Conservation (phyloP, 2,888 invertebrate genomes). For the Apamea crenata region DNA sequence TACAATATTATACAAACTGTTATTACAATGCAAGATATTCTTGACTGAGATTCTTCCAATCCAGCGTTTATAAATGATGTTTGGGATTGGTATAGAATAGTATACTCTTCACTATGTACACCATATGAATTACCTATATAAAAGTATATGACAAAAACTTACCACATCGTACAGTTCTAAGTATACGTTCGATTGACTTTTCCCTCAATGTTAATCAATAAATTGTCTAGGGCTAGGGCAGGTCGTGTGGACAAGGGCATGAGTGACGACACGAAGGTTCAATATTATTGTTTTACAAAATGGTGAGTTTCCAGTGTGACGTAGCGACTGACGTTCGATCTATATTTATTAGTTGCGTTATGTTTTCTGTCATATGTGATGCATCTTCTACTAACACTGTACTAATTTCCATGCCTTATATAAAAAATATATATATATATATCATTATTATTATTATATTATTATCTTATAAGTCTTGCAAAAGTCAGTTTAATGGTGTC, state of each 20-base stretch:
- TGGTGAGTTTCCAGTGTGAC: constrained; percentile 26
- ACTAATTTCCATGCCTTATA: too few species aligned
- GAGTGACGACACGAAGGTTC: constrained; percentile 26
- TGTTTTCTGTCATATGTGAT: neutral
- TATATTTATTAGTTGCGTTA: neutral
- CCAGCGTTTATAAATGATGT: neutral
- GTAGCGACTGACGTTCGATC: constrained; percentile 4
- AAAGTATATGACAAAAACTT: neutral
- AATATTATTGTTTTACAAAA: constrained; percentile 15
- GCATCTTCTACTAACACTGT: too few species aligned
- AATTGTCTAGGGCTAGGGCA: constrained; percentile 48
- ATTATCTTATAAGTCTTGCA: too few species aligned
- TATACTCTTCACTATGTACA: neutral
- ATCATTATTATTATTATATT: too few species aligned
- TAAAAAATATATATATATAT: too few species aligned
- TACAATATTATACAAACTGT: neutral
- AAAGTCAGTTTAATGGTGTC: neutral
- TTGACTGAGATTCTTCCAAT: neutral
- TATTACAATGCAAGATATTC: neutral
- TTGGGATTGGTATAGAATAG: neutral
- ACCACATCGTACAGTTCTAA: neutral
- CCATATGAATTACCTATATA: neutral
- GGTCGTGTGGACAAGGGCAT: constrained; percentile 45
- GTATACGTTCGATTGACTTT: constrained; percentile 14
- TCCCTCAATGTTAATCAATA: constrained; percentile 42